Evolutionary conservation across 2,113 vertebrate species (phyloP).

Genomic region (Epinephelus lanceolatus): DNA sequence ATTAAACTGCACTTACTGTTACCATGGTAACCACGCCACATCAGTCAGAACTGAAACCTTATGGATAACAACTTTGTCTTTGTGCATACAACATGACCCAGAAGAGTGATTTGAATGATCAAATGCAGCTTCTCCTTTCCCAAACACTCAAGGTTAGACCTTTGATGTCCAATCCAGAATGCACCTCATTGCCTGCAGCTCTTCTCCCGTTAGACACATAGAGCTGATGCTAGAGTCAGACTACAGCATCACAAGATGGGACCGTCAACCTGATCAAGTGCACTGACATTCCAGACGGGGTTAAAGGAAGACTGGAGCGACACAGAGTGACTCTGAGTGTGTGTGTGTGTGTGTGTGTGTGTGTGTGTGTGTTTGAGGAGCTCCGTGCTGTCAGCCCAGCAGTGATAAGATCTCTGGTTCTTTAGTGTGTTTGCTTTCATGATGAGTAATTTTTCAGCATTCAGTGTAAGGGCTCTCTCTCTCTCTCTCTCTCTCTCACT

Average conservation of each 20-base stretch:
- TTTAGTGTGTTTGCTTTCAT: conserved; percentile 27
- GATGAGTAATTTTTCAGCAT: conserved; percentile 39
- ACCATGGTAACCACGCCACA: neutral
- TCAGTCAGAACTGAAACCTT: neutral
- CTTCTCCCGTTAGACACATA: neutral
- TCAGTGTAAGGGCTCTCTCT: neutral
- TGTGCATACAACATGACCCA: neutral
- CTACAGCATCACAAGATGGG: conserved; percentile 14
- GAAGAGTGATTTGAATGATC: neutral
- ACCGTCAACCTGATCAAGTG: conserved; percentile 23
- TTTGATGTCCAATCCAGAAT: conserved; percentile 25
- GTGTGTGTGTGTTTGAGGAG: neutral
- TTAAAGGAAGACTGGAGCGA: conserved; percentile 16
- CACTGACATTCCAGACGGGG: conserved; percentile 2
- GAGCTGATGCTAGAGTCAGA: conserved; percentile 29
- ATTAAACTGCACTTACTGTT: neutral
- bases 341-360: conserved; percentile 9
- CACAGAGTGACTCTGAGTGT: neutral
- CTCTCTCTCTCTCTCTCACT: conserved; percentile 1
- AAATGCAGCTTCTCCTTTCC: conserved; percentile 12
- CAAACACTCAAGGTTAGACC: conserved; percentile 24
- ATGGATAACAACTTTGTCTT: neutral
- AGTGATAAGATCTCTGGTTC: neutral
- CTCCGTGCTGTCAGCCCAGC: neutral
- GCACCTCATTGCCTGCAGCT: conserved; percentile 6